A percentile compares a stretch with the other conserved stretches of the same genome.
These are phyloP conservation scores for Acyrthosiphon pisum DNA, from an alignment of 1,140 invertebrate species.

Conservation along the genomic window DNA sequence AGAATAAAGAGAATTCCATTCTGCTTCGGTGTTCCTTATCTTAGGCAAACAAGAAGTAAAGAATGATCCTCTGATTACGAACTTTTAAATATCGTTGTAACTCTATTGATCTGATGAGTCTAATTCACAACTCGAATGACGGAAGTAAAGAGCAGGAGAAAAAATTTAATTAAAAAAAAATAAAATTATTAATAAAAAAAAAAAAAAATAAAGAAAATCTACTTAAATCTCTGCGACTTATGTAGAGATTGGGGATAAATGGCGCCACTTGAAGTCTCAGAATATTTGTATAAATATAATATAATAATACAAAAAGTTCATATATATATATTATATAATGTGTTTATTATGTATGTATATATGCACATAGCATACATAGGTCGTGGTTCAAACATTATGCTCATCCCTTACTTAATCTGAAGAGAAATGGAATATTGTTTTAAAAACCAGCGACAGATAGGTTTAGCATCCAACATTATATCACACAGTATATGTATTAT, in stretches of 20 bases:
- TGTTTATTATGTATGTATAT: no score
- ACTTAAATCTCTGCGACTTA: background rate
- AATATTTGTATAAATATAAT: background rate
- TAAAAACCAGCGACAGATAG: background rate
- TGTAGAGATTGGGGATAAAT: background rate
- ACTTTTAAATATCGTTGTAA: background rate
- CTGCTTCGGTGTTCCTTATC: background rate
- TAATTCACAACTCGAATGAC: background rate
- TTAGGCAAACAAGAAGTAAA: background rate
- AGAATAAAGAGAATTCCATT: constrained; percentile 6
- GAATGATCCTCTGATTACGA: background rate
- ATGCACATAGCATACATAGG: no score
- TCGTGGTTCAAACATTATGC: background rate
- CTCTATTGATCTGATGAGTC: background rate
- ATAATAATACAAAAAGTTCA: background rate
- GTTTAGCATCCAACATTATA: background rate
- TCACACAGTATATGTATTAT: background rate
- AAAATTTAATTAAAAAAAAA: background rate
- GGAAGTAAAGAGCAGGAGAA: background rate
- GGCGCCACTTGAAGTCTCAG: background rate
- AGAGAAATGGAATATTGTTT: constrained; percentile 17
- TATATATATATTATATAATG: background rate
- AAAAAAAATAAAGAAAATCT: background rate
- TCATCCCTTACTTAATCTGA: background rate
- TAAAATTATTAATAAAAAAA: background rate